phyloP scores from a whole-genome alignment of 2,797 vertebrate species.

The Oryzias sinensis region DNA sequence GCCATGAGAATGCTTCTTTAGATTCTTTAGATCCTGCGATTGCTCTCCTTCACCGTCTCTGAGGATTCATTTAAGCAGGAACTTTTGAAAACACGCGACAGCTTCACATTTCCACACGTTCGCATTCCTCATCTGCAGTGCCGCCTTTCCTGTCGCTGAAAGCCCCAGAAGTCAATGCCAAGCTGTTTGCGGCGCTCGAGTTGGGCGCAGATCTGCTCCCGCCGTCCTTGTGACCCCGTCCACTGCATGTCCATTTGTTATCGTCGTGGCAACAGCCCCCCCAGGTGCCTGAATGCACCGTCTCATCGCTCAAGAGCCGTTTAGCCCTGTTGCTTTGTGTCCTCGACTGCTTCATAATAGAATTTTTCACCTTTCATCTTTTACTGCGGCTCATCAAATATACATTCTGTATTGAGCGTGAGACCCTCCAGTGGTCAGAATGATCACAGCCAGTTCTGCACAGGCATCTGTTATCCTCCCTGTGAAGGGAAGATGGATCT shows the following conservation, averaged over 20 bases:
- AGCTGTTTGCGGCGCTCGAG: slow-evolving; percentile 7
- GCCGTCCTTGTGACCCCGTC: slow-evolving; percentile 18
- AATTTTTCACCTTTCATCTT: slow-evolving; percentile 40
- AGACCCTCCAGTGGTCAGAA: slow-evolving; percentile 18
- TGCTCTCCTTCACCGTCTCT: too few species aligned
- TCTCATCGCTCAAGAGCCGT: slow-evolving; percentile 38
- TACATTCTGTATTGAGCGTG: slow-evolving; percentile 33
- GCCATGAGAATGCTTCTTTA: too few species aligned
- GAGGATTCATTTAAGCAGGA: too few species aligned
- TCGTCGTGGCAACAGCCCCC: slow-evolving; percentile 26
- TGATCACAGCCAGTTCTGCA: slow-evolving; percentile 9
- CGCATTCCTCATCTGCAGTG: too few species aligned
- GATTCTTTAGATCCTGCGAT: too few species aligned
- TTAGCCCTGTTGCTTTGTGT: slow-evolving; percentile 20
- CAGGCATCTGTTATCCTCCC: slow-evolving; percentile 19
- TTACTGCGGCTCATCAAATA: slow-evolving; percentile 45
- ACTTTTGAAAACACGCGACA: too few species aligned
- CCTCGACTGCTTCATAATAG: slow-evolving; percentile 20
- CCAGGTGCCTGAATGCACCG: slow-evolving; percentile 23
- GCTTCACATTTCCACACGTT: too few species aligned
- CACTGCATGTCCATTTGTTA: slow-evolving; percentile 23
- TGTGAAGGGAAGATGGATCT: slow-evolving; percentile 29
- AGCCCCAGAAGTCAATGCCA: too few species aligned
- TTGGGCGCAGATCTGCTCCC: slow-evolving; percentile 26
- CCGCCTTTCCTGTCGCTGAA: too few species aligned